phyloP scores from a whole-genome alignment of 1,140 invertebrate genomes.

The Polypedilum pembai region DNA sequence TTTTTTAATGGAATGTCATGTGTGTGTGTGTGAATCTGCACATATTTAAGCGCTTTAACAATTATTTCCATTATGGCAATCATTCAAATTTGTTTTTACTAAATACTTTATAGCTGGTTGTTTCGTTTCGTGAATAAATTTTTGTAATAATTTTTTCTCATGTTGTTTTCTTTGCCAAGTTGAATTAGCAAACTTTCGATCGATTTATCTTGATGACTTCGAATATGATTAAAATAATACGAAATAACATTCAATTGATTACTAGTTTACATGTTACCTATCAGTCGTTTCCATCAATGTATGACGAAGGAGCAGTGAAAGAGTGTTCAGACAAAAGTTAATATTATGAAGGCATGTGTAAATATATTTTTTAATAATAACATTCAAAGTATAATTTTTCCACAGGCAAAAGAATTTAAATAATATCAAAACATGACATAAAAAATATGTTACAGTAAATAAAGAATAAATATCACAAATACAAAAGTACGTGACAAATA shows the following conservation, averaged over 20 bases:
- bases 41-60: conserved; percentile 15
- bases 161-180: background rate
- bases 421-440: background rate
- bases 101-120: too few relatives aligned
- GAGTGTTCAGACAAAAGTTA: background rate
- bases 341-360: too few relatives aligned
- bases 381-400: too few relatives aligned
- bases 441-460: too few relatives aligned
- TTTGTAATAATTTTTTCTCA: background rate
- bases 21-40: background rate
- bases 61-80: background rate
- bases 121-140: background rate
- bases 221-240: conserved; percentile 5
- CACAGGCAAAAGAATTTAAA: background rate
- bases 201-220: background rate
- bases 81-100: background rate
- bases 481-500: background rate
- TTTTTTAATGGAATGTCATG: background rate
- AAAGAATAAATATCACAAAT: conserved; percentile 16
- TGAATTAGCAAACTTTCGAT: background rate
- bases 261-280: conserved; percentile 4
- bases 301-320: background rate
- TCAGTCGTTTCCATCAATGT: background rate
- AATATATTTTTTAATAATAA: too few relatives aligned
- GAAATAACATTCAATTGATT: background rate